A percentile compares a stretch with the other conserved stretches of the same genome.
Evolutionary conservation across 2,113 vertebrate genomes (phyloP).

Genomic region (Pitta sordida): DNA sequence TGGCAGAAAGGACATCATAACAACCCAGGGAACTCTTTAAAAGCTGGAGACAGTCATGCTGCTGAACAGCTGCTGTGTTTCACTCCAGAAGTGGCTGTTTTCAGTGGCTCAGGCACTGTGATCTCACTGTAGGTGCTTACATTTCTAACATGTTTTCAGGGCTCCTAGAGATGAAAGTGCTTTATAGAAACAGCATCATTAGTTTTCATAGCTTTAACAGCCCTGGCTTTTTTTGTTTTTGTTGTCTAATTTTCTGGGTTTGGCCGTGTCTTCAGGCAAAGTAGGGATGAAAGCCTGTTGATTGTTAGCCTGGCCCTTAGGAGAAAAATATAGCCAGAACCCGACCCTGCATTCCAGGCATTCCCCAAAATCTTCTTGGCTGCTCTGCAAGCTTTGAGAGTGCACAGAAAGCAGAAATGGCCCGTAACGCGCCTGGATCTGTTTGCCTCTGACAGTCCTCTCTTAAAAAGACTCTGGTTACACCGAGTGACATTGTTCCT

Average conservation of each 20-base stretch:
- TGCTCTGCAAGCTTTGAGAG: constrained; percentile 19
- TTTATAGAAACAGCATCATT: background rate
- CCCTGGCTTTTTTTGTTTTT: background rate
- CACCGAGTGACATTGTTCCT: background rate
- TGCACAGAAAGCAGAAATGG: constrained; percentile 24
- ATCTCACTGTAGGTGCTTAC: background rate
- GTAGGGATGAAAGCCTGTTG: background rate
- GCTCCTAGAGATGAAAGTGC: background rate
- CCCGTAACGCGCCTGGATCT: background rate
- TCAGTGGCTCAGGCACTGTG: background rate
- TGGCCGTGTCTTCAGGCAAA: background rate
- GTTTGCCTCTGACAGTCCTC: background rate
- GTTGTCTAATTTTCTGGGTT: background rate
- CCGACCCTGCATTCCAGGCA: constrained; percentile 40
- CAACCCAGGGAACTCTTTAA: background rate
- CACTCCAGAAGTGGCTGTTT: background rate
- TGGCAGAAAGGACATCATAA: constrained; percentile 31
- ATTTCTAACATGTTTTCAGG: background rate
- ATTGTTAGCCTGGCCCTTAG: constrained; percentile 2
- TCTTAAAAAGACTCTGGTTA: background rate
- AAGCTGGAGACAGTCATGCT: background rate
- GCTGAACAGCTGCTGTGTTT: background rate
- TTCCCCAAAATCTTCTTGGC: constrained; percentile 39
- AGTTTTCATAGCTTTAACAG: background rate
- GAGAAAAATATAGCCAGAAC: constrained; percentile 18